Base-by-base conservation (phyloP, 2,888 invertebrate genomes). In the Dendrolimus houi region DNA sequence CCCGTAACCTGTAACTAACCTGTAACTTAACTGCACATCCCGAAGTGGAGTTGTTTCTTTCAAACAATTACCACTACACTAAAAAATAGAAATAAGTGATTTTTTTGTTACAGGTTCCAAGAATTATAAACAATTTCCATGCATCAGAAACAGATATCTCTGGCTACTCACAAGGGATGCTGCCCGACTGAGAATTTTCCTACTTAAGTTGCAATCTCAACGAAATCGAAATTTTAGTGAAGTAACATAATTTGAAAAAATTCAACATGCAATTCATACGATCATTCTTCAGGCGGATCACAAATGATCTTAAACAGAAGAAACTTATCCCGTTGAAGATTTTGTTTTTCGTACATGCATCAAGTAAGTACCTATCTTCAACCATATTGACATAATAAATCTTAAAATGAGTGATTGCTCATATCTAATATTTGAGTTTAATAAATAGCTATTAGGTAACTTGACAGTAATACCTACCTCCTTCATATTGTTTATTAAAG, bases 341-440 rank as follows among this genome's bases (percentile, higher is more conserved):
- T 67, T 89, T 95, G 65, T 95, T 95, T 80, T 95, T 96, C 76
- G 94, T 95, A 59, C 94, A 95, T 83, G 93, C 94, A 54, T 95
- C 95, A 14, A 95, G 95, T 95, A 87, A 94, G 94, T 93, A 68
- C 54, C 13, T 54, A 40, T 47, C 13, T 14, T 57, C 47, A 54
- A n/a, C 42, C 41, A 52, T 53, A 54, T 56, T 47, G 41, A 52
- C 55, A 57, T 55, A 29, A 58, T 13, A 8, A 54, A 29, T 17
- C 12, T 55, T 52, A 17, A 13, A 9, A 17, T 52, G 9, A 17
- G n/a, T 52, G 40, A 52, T 52, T 54, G 8, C 14, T 9, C 9
- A n/a, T 42, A 53, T 29, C 6, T 3, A 6, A 6, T 17, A 29
- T 29, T 29, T 29, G 6, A 29, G 29, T 29, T 29, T 29, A 2